Evolutionary conservation across 1,140 invertebrate species (phyloP).

Genomic region (Babylonia areolata): DNA sequence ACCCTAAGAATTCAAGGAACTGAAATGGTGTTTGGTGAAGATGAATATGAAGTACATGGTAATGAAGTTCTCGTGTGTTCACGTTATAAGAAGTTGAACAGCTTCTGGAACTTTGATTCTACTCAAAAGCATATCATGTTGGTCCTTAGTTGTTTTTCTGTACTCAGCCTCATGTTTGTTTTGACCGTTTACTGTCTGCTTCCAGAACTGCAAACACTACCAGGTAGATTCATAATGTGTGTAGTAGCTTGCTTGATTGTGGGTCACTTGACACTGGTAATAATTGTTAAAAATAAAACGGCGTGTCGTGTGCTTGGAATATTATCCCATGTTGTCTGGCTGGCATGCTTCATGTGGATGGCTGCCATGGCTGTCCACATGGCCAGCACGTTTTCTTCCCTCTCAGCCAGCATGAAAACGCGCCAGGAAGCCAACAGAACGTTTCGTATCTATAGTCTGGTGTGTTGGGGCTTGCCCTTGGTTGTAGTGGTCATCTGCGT

Average conservation of each 20-base stretch:
- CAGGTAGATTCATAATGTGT: background rate
- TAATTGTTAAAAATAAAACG: background rate
- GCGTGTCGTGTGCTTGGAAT: background rate
- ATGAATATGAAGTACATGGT: background rate
- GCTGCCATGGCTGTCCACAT: background rate
- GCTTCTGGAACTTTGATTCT: background rate
- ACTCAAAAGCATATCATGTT: background rate
- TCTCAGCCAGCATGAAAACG: background rate
- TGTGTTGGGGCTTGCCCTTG: constrained; percentile 11
- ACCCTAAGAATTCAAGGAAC: background rate
- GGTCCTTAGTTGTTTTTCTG: background rate
- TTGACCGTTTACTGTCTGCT: background rate
- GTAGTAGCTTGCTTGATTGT: background rate
- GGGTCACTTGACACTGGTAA: background rate
- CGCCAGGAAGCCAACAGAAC: background rate
- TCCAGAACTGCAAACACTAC: constrained; percentile 17
- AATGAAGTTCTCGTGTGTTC: background rate
- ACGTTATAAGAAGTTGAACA: background rate
- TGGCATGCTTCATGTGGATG: background rate
- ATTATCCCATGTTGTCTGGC: background rate
- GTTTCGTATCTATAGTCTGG: background rate
- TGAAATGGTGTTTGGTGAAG: background rate
- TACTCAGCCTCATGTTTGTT: background rate
- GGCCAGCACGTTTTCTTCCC: background rate
- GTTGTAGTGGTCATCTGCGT: background rate